Conservation (phyloP, 1,140 invertebrate genomes). For the Subanguina moxae region DNA sequence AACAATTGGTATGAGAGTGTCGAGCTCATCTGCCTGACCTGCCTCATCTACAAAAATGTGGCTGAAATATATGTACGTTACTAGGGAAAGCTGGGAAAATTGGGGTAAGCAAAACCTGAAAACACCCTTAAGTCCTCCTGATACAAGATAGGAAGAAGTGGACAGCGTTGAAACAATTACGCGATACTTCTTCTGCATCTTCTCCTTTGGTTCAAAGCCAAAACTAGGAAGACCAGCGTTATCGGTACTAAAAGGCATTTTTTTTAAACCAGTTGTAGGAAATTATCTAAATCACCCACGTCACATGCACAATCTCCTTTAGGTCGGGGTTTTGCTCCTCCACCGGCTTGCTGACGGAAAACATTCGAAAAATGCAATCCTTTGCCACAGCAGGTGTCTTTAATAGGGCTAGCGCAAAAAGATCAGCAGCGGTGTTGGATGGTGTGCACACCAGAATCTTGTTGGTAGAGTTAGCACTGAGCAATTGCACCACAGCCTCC, state of each 20-base stretch:
- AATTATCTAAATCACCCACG: background rate
- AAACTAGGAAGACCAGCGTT: no score
- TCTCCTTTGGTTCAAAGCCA: slow-evolving; percentile 13
- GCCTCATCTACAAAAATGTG: slow-evolving; percentile 44
- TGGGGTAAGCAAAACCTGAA: slow-evolving; percentile 17
- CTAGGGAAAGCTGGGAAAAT: background rate
- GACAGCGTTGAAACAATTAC: slow-evolving; percentile 33
- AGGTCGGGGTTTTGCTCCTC: slow-evolving; percentile 9
- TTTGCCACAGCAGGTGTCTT: background rate
- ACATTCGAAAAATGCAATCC: slow-evolving; percentile 14
- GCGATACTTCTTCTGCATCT: slow-evolving; percentile 14
- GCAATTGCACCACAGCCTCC: slow-evolving; percentile 17
- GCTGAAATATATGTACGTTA: slow-evolving; percentile 26
- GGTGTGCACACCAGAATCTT: slow-evolving; percentile 23
- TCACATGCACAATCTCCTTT: background rate
- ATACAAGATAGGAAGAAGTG: slow-evolving; percentile 24
- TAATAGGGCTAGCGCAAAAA: slow-evolving; percentile 22
- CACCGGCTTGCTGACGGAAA: slow-evolving; percentile 13
- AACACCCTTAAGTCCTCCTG: slow-evolving; percentile 5
- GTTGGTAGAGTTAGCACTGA: background rate
- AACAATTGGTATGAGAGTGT: slow-evolving; percentile 39
- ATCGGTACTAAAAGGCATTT: no score
- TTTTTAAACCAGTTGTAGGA: no score
- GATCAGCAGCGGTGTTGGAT: slow-evolving; percentile 29
- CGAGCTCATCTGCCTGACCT: slow-evolving; percentile 33